Base-by-base conservation (phyloP, 2,888 invertebrate species). In the Litoditis marina region DNA sequence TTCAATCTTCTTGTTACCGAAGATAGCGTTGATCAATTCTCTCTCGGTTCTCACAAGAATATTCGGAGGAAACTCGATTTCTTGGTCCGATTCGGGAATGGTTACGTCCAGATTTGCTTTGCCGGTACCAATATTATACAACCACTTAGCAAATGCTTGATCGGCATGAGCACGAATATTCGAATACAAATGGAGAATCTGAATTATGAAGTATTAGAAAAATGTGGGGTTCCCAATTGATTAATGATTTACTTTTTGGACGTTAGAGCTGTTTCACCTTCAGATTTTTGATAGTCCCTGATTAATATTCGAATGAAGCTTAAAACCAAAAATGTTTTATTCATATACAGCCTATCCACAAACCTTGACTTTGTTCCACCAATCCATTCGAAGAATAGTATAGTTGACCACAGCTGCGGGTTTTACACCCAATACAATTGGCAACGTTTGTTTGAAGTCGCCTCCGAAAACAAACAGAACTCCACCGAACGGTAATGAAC, bases 381-480 rank as follows among this genome's bases (percentile, higher is more conserved):
- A 5, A 52, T 52, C n/a, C 5, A 11, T 25, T 19, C 19, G 0
- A 44, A 44, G 13, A 22, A 60, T 6, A 13, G 44, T 0, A 44
- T 19, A 42, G 39, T 51, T 13, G 13, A 8, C n/a, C n/a, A 42
- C 19, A 4, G 42, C 42, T 19, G 42, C n/a, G 16, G n/a, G 4
- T 4, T 8, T 16, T 4, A 42, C 42, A 42, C 19, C 42, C 3
- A 19, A 19, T 2, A 49, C 49, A 28, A 49, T 49, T 19, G 49
- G 49, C 25, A 49, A 27, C n/a, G 49, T 49, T 16, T 49, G 49
- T 6, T 28, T 25, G 22, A 19, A 49, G 28, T 49, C 49, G 16
- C 49, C 49, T 49, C 49, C 49, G 25, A 49, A 49, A 22, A 49
- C 16, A 49, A 49, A 49, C 25, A 16, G 19, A 4, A 49, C 49